These are phyloP conservation scores for Drosophila flavopinicola DNA, from an alignment of 2,888 invertebrate genomes.

Conservation along the genomic window DNA sequence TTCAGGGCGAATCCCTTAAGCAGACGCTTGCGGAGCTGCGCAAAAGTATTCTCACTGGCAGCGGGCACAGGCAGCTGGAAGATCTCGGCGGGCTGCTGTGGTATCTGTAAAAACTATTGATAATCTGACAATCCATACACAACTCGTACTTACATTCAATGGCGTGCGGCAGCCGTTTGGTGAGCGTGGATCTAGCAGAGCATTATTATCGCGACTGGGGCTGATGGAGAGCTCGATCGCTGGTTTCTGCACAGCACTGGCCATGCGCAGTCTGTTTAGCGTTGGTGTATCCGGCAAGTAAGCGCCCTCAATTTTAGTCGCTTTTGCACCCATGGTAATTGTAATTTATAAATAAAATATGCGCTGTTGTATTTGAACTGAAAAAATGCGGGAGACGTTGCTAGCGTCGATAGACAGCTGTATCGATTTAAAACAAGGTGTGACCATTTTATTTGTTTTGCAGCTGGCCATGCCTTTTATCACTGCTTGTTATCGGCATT, in stretches of 20 bases:
- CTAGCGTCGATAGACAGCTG: constrained; percentile 43
- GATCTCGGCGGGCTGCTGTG: not conserved
- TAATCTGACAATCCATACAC: not conserved
- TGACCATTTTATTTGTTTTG: not conserved
- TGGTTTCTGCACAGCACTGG: not conserved
- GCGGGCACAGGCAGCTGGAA: not conserved
- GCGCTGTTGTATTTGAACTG: constrained; percentile 63
- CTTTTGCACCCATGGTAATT: constrained; percentile 76
- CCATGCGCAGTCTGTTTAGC: constrained; percentile 48
- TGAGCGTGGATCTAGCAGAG: constrained; percentile 77
- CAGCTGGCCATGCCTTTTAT: constrained; percentile 10
- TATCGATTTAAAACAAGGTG: constrained; percentile 29
- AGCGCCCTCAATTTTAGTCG: constrained; percentile 76
- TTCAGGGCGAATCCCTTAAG: constrained; percentile 77
- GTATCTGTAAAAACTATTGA: constrained; percentile 2
- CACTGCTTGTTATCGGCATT: constrained; percentile 30
- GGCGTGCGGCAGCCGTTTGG: constrained; percentile 80
- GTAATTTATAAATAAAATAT: constrained; percentile 10
- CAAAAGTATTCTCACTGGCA: constrained; percentile 53
- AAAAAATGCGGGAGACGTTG: constrained; percentile 60
- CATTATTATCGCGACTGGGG: constrained; percentile 39
- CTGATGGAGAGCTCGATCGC: constrained; percentile 36
- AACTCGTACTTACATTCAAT: constrained; percentile 63
- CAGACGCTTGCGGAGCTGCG: constrained; percentile 76
- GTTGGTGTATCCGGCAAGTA: constrained; percentile 70